phyloP scores from a whole-genome alignment of 2,888 invertebrate species.

The Teleogryllus oceanicus region DNA sequence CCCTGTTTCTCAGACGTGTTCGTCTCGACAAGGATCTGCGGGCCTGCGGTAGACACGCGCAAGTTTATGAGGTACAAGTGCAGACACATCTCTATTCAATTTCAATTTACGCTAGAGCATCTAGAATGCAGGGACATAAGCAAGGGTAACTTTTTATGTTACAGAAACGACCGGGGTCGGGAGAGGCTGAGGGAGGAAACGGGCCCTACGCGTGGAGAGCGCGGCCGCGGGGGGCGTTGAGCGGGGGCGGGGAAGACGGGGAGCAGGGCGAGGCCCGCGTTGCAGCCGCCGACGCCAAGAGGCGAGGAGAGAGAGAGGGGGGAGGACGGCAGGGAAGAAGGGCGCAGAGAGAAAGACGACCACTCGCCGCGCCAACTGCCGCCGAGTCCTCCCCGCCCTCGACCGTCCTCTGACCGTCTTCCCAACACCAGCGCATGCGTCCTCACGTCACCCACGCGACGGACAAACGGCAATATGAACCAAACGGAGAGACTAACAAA shows the following conservation, averaged over 20 bases:
- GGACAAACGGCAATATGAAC: not conserved
- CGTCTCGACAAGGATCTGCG: constrained; percentile 9
- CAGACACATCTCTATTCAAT: constrained; percentile 18
- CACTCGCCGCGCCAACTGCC: not conserved
- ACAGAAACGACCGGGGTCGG: constrained; percentile 3
- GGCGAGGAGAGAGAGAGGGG: not conserved
- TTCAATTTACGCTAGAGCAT: constrained; percentile 10
- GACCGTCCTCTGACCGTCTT: not conserved
- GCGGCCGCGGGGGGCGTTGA: not conserved
- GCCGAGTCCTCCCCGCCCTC: not conserved
- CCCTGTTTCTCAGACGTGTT: not conserved
- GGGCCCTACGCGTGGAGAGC: not conserved
- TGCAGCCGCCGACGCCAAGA: too few relatives aligned
- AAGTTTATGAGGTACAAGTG: constrained; percentile 7
- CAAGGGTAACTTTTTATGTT: constrained; percentile 11
- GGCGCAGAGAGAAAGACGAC: not conserved
- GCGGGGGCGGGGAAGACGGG: not conserved
- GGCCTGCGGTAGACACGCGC: not conserved
- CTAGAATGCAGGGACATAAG: constrained; percentile 9
- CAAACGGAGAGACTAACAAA: not conserved
- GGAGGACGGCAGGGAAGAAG: not conserved
- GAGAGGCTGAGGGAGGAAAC: not conserved
- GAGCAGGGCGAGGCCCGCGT: not conserved
- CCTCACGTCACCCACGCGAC: not conserved
- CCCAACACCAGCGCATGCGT: too few relatives aligned